Evolutionary conservation across 2,113 vertebrate species (phyloP).

Genomic region (Neolamprologus variostigma): DNA sequence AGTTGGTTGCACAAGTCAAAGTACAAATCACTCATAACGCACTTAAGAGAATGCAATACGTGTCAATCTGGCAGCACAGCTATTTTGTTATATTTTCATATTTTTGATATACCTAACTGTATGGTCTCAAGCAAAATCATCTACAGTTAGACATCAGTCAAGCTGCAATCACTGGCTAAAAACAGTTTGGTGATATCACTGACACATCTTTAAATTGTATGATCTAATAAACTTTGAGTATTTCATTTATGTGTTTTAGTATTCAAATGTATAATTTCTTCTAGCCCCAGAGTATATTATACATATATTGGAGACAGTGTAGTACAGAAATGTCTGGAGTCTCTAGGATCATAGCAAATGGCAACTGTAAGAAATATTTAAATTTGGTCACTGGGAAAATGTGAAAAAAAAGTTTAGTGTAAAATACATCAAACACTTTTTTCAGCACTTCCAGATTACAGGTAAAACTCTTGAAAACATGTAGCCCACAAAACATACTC

Average conservation of each 20-base stretch:
- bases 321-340: neutral
- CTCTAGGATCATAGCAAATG: rapidly evolving
- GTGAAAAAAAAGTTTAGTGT: neutral
- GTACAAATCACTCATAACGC: neutral
- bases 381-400: neutral
- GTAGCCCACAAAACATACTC: neutral
- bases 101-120: neutral
- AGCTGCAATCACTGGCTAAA: neutral
- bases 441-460: neutral
- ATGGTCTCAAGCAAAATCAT: neutral
- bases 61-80: rapidly evolving
- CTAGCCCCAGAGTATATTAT: neutral
- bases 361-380: neutral
- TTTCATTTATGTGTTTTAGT: neutral
- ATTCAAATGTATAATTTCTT: neutral
- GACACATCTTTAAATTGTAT: neutral
- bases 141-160: neutral
- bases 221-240: neutral
- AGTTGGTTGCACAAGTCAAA: neutral
- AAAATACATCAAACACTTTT: neutral
- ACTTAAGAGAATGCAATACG: neutral
- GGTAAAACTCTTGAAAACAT: neutral
- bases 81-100: neutral
- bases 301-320: neutral
- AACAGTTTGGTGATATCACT: neutral